phyloP scores from a whole-genome alignment of 2,888 invertebrate genomes.

The Clitarchus hookeri region DNA sequence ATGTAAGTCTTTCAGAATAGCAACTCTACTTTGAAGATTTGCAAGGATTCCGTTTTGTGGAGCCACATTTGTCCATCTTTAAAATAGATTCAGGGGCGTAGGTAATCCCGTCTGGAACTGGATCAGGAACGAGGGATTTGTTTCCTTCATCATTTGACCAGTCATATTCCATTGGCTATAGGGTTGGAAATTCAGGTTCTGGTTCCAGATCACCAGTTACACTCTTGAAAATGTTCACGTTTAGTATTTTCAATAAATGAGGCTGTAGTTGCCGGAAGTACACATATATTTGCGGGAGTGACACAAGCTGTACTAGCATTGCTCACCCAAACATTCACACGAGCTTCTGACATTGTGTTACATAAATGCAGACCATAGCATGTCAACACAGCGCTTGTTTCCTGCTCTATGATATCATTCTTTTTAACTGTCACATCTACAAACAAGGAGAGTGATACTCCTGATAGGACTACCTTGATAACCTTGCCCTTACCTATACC shows the following conservation, averaged over 20 bases:
- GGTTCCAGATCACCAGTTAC: not conserved
- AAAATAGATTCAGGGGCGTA: not conserved
- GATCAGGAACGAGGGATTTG: not conserved
- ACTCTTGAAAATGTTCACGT: not conserved
- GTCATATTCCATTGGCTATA: not conserved
- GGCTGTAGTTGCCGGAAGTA: not conserved
- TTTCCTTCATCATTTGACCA: not conserved
- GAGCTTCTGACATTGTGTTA: not conserved
- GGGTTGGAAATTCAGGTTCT: not conserved
- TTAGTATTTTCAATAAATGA: not conserved
- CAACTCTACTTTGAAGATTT: conserved; percentile 15
- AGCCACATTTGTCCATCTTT: not conserved
- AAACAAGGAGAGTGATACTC: not conserved
- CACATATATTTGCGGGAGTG: not conserved
- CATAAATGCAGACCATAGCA: not conserved
- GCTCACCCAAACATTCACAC: not conserved
- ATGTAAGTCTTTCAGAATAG: not conserved
- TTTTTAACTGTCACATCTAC: not conserved
- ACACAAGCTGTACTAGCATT: not conserved
- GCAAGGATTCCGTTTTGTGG: not conserved
- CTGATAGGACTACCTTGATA: too few relatives aligned
- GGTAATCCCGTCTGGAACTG: not conserved
- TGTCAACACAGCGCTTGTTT: not conserved
- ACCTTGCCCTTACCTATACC: not conserved
- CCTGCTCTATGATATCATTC: conserved; percentile 17